Conservation (phyloP, 2,888 invertebrate species). For the Rhingia rostrata region DNA sequence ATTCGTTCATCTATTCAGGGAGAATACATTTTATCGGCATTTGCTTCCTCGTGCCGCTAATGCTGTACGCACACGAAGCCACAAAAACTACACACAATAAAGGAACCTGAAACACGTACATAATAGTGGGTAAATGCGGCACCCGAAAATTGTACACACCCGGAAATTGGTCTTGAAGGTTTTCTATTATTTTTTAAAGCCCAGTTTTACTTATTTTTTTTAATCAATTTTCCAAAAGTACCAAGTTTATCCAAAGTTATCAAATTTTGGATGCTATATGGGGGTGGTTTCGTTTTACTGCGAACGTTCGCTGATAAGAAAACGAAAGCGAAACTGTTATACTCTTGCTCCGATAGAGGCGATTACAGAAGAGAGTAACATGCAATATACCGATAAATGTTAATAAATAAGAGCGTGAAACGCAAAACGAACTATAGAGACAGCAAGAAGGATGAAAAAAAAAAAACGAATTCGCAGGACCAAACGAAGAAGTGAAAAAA, state of each 20-base stretch:
- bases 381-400: constrained; percentile 35
- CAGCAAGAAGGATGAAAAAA: constrained; percentile 25
- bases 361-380: constrained; percentile 28
- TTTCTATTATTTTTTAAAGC: constrained; percentile 36
- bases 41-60: constrained; percentile 50
- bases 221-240: constrained; percentile 45
- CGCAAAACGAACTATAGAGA: constrained; percentile 14
- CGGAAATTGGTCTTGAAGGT: constrained; percentile 56
- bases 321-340: constrained; percentile 65
- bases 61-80: constrained; percentile 56
- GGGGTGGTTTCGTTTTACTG: constrained; percentile 11
- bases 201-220: constrained; percentile 11
- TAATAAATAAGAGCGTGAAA: constrained; percentile 21
- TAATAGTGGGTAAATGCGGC: neutral
- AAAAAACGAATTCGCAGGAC: constrained; percentile 33
- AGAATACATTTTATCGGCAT: constrained; percentile 60
- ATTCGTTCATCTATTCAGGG: constrained; percentile 33
- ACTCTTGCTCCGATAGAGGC: constrained; percentile 20
- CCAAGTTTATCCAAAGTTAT: constrained; percentile 38
- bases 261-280: constrained; percentile 35
- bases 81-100: constrained; percentile 28
- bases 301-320: constrained; percentile 36
- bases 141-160: constrained; percentile 48
- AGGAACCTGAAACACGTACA: neutral
- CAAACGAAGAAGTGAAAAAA: constrained; percentile 26